These are phyloP conservation scores for Ailuropoda melanoleuca DNA, from an alignment of 2,113 vertebrate species.

Conservation along the genomic window DNA sequence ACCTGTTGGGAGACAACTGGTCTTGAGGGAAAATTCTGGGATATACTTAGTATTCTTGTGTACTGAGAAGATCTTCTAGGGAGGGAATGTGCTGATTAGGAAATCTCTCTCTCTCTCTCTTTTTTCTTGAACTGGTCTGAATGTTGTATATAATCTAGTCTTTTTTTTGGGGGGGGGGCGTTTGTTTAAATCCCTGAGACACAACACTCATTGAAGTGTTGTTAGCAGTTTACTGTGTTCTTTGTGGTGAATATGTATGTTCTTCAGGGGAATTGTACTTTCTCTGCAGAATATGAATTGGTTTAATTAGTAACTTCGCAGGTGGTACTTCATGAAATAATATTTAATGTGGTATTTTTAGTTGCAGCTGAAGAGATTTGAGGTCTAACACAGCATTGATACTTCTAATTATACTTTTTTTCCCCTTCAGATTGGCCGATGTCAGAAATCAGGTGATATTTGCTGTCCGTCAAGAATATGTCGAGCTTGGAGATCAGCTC, in stretches of 20 bases:
- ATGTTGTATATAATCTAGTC: background rate
- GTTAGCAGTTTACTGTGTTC: background rate
- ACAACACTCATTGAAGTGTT: background rate
- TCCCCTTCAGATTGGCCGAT: conserved; percentile 82
- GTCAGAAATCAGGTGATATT: conserved; percentile 91
- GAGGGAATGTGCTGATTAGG: background rate
- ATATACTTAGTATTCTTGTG: background rate
- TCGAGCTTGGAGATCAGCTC: conserved; percentile 89
- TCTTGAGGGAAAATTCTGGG: background rate
- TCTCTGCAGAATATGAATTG: background rate
- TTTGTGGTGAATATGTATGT: background rate
- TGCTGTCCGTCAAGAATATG: conserved; percentile 94
- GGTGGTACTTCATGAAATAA: background rate
- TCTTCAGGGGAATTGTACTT: background rate
- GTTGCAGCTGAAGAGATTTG: background rate
- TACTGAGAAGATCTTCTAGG: background rate
- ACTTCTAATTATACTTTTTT: background rate
- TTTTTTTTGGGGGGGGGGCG: rapidly evolving
- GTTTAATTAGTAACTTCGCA: background rate
- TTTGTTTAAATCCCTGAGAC: background rate
- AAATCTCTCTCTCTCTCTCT: background rate
- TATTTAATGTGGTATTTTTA: background rate
- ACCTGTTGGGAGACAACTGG: background rate
- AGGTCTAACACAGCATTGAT: background rate
- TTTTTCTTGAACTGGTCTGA: background rate